A percentile compares a stretch with the other conserved stretches of the same genome.
phyloP scores from a whole-genome alignment of 2,888 invertebrate species.

The Julus scandinavius region DNA sequence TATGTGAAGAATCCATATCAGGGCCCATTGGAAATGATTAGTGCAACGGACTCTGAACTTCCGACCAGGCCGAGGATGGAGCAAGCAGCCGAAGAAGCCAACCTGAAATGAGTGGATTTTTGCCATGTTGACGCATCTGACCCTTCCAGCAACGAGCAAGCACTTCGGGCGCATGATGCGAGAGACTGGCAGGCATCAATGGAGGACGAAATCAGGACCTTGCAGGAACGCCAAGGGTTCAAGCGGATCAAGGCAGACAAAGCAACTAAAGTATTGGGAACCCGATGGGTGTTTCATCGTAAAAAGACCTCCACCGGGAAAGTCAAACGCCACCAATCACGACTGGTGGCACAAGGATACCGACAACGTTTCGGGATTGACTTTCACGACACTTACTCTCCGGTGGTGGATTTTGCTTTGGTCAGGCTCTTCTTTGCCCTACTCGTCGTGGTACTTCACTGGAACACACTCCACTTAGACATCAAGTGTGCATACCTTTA shows the following conservation, averaged over 20 bases:
- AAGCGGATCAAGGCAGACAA: not conserved
- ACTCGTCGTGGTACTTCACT: not conserved
- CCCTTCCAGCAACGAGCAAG: not conserved
- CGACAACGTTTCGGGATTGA: not conserved
- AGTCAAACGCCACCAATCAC: not conserved
- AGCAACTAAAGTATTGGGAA: not conserved
- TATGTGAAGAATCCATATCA: too few relatives aligned
- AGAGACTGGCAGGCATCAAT: not conserved
- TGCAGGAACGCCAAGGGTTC: not conserved
- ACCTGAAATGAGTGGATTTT: not conserved
- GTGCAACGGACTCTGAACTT: too few relatives aligned
- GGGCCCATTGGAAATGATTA: too few relatives aligned
- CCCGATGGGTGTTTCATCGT: not conserved
- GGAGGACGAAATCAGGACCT: not conserved
- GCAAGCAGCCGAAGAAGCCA: too few relatives aligned
- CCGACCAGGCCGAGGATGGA: too few relatives aligned
- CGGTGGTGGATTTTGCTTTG: not conserved
- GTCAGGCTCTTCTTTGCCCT: not conserved
- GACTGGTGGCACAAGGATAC: not conserved
- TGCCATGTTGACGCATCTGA: not conserved
- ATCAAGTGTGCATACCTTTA: not conserved
- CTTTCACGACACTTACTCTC: not conserved
- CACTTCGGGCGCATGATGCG: not conserved
- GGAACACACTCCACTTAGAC: not conserved
- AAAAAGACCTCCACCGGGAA: not conserved